Evolutionary conservation across 2,797 vertebrate genomes (phyloP).

Genomic region (Micrastur ruficollis): DNA sequence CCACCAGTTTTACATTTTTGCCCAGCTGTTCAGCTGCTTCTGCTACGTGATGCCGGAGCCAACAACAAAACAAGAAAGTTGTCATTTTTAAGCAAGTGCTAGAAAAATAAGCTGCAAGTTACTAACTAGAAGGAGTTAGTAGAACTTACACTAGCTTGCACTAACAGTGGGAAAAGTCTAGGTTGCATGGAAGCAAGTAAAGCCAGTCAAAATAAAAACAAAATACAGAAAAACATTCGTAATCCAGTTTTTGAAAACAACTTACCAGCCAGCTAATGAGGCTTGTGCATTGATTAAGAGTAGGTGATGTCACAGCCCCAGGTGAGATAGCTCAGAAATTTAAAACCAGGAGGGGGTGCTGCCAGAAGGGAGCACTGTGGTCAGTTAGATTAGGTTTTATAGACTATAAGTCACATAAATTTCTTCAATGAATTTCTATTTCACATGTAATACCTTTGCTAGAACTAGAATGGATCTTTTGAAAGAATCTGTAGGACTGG

Average conservation of each 20-base stretch:
- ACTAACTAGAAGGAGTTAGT: not conserved
- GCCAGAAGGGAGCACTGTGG: not conserved
- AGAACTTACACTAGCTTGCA: not conserved
- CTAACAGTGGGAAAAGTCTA: not conserved
- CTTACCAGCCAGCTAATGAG: not conserved
- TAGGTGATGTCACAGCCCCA: not conserved
- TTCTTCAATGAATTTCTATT: not conserved
- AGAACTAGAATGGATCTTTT: not conserved
- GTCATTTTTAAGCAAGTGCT: conserved; percentile 1
- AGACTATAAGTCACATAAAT: rapidly evolving
- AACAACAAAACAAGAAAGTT: conserved; percentile 46
- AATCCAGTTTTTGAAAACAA: not conserved
- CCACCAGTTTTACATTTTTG: conserved; percentile 89
- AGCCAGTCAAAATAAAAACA: not conserved
- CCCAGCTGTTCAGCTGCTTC: conserved; percentile 97
- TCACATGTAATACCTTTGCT: not conserved
- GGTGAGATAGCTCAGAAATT: not conserved
- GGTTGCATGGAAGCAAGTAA: not conserved
- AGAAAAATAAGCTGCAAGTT: conserved; percentile 31
- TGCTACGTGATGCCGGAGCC: conserved; percentile 72
- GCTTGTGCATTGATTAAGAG: not conserved
- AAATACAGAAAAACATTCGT: not conserved
- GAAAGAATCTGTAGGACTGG: not conserved
- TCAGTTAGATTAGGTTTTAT: not conserved
- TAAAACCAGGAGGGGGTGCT: not conserved